Evolutionary conservation across 2,888 invertebrate genomes (phyloP).

Genomic region (Osmoderma eremita): DNA sequence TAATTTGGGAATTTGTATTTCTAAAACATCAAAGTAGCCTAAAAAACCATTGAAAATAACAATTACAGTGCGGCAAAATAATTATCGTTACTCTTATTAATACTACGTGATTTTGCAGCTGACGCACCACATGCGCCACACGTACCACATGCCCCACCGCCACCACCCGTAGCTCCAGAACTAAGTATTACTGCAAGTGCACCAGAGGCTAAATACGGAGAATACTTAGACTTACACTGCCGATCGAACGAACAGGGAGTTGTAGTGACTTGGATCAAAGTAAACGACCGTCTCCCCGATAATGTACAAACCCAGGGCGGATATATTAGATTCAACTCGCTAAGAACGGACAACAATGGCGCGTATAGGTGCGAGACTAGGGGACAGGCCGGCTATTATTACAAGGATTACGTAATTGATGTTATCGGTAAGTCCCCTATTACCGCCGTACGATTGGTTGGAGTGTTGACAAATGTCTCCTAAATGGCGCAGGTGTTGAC

Average conservation of each 20-base stretch:
- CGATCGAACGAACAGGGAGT: constrained; percentile 68
- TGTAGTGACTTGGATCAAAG: constrained; percentile 71
- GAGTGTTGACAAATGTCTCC: no score
- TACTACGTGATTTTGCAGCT: constrained; percentile 21
- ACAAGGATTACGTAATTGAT: constrained; percentile 69
- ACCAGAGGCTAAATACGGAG: constrained; percentile 68
- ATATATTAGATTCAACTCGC: constrained; percentile 68
- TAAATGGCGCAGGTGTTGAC: no score
- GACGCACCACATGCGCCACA: background rate
- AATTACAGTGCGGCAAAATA: background rate
- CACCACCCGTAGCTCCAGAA: constrained; percentile 47
- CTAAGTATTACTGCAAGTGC: constrained; percentile 60
- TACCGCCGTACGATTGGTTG: no score
- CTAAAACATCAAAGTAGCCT: background rate
- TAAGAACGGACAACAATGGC: constrained; percentile 72
- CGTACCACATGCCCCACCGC: constrained; percentile 1
- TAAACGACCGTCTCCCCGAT: constrained; percentile 67
- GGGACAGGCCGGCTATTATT: constrained; percentile 61
- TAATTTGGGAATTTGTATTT: background rate
- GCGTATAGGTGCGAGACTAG: constrained; percentile 74
- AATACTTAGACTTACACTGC: constrained; percentile 73
- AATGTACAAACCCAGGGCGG: constrained; percentile 70
- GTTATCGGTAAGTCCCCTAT: constrained; percentile 66
- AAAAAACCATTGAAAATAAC: background rate
- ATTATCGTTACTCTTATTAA: background rate